phyloP scores from a whole-genome alignment of 2,113 vertebrate species.

The Gymnogyps californianus region DNA sequence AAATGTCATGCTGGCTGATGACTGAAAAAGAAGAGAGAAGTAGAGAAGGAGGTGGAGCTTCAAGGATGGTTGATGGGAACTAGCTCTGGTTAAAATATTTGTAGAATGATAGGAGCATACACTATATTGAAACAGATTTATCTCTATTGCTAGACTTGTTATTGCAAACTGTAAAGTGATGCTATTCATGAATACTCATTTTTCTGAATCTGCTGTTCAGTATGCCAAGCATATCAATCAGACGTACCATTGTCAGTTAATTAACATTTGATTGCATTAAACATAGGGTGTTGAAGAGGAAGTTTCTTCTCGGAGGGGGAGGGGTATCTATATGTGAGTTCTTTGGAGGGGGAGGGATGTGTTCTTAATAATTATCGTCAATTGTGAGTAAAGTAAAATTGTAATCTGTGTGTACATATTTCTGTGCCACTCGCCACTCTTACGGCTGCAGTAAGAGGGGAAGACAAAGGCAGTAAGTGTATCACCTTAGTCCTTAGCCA shows the following conservation, averaged over 20 bases:
- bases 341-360: background rate
- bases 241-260: conserved; percentile 49
- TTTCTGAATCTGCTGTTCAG: conserved; percentile 39
- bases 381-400: background rate
- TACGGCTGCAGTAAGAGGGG: background rate
- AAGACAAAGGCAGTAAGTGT: background rate
- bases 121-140: conserved; percentile 1
- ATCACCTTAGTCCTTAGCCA: background rate
- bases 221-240: conserved; percentile 55
- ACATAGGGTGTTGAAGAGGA: conserved; percentile 11
- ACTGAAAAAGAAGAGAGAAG: background rate
- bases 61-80: background rate
- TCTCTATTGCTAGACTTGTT: conserved; percentile 18
- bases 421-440: background rate
- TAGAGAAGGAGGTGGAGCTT: background rate
- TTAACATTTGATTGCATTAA: conserved; percentile 63
- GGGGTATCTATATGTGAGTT: background rate
- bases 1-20: background rate
- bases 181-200: conserved; percentile 37
- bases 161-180: conserved; percentile 16
- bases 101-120: background rate
- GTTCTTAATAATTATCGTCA: background rate
- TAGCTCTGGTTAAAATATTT: background rate
- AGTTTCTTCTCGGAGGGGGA: background rate
- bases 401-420: background rate